Conservation (phyloP, 2,797 vertebrate genomes). For the Myripristis murdjan region DNA sequence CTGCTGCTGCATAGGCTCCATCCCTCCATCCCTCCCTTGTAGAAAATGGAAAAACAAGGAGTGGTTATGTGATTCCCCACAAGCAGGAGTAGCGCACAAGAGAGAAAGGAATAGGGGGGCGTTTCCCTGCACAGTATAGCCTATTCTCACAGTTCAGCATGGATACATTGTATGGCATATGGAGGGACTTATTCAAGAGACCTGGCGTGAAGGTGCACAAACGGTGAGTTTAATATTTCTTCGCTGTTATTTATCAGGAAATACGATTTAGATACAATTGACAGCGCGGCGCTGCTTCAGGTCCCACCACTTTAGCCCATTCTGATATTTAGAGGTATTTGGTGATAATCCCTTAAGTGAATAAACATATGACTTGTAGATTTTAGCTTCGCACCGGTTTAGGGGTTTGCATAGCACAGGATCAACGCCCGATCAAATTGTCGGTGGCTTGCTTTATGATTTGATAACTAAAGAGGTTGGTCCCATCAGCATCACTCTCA, state of each 20-base stretch:
- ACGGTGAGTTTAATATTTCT: constrained; percentile 66
- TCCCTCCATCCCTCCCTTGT: constrained; percentile 39
- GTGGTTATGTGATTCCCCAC: constrained; percentile 80
- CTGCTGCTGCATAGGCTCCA: constrained; percentile 45
- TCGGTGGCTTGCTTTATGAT: constrained; percentile 46
- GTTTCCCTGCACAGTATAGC: constrained; percentile 74
- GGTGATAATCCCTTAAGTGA: constrained; percentile 42
- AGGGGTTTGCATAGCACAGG: constrained; percentile 21
- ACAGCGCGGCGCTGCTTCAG: constrained; percentile 24
- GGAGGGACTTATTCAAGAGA: constrained; percentile 56
- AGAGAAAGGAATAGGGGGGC: constrained; percentile 78
- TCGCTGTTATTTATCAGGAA: constrained; percentile 16
- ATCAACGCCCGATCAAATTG: constrained; percentile 50
- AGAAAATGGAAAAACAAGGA: constrained; percentile 73
- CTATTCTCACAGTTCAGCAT: constrained; percentile 71
- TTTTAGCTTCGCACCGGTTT: constrained; percentile 14
- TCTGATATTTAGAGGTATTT: constrained; percentile 26
- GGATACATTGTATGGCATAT: constrained; percentile 67
- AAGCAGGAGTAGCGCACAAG: constrained; percentile 62
- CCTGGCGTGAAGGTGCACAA: constrained; percentile 56
- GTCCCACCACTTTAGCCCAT: constrained; percentile 50
- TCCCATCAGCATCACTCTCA: constrained; percentile 61
- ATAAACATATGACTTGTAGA: constrained; percentile 42
- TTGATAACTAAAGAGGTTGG: constrained; percentile 67
- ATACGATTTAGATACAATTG: constrained; percentile 33